Conservation (phyloP, 2,113 vertebrate genomes). For the Phalacrocorax carbo region DNA sequence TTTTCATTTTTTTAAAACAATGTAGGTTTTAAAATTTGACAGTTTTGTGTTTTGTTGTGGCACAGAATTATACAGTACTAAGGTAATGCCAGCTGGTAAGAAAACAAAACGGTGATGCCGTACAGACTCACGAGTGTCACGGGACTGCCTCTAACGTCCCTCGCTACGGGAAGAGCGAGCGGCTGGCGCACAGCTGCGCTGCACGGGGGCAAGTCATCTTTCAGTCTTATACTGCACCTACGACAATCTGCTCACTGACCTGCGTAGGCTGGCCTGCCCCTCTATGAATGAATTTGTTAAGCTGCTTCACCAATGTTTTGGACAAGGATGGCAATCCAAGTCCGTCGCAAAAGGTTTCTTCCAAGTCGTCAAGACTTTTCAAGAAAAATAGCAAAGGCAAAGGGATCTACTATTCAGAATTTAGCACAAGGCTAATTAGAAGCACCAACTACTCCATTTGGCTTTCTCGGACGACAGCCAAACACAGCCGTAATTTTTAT, state of each 20-base stretch:
- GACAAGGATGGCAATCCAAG: background rate
- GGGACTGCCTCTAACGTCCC: slow-evolving; percentile 35
- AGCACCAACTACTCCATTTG: slow-evolving; percentile 46
- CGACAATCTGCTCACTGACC: background rate
- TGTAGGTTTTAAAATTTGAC: background rate
- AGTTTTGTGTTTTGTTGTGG: slow-evolving; percentile 10
- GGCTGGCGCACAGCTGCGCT: background rate
- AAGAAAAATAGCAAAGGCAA: slow-evolving; percentile 23
- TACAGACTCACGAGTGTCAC: slow-evolving; percentile 47
- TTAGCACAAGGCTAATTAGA: slow-evolving; percentile 8
- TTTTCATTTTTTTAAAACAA: background rate
- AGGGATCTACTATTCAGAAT: background rate
- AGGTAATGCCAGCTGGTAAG: slow-evolving; percentile 44
- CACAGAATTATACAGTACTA: slow-evolving; percentile 52
- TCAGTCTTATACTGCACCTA: background rate
- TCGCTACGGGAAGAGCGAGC: background rate
- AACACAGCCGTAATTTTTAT: background rate
- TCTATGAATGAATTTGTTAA: slow-evolving; percentile 26
- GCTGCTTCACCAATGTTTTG: slow-evolving; percentile 37
- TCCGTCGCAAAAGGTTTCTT: accelerated
- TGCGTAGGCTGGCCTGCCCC: slow-evolving; percentile 10
- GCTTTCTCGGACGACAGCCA: slow-evolving; percentile 40
- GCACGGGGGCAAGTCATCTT: background rate
- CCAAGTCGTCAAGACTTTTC: background rate
- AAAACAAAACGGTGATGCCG: slow-evolving; percentile 5